Conservation (phyloP, 2,113 vertebrate species). For the Corythaixoides concolor region DNA sequence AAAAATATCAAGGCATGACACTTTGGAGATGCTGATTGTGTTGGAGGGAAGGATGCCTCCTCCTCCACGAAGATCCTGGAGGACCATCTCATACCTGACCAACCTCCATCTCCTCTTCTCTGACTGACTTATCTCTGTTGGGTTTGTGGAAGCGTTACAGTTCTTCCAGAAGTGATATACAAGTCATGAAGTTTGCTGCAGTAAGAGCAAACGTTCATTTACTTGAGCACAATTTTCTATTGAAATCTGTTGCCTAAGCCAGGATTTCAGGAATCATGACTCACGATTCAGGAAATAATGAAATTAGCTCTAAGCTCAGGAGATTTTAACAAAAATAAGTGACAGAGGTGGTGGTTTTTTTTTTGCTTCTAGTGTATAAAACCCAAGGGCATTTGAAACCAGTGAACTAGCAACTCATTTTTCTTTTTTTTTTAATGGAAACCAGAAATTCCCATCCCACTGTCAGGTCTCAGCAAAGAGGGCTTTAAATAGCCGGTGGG, state of each 20-base stretch:
- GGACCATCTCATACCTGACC: neutral
- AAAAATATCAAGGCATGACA: neutral
- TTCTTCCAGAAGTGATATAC: neutral
- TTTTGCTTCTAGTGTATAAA: neutral
- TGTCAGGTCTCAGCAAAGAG: neutral
- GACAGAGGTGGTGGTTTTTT: neutral
- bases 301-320: neutral
- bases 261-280: neutral
- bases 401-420: neutral
- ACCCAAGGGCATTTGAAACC: neutral
- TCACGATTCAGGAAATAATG: neutral
- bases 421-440: neutral
- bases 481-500: neutral
- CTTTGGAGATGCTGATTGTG: rapidly evolving
- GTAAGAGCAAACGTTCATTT: neutral
- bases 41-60: neutral
- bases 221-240: neutral
- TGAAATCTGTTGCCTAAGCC: neutral
- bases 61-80: neutral
- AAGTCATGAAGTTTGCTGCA: neutral
- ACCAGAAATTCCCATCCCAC: neutral
- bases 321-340: neutral
- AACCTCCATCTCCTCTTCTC: neutral
- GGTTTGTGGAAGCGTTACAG: neutral
- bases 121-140: neutral